Evolutionary conservation across 2,797 vertebrate species (phyloP), one percentile per base, ranked within the genome.

Genomic region (Tapera naevia): DNA sequence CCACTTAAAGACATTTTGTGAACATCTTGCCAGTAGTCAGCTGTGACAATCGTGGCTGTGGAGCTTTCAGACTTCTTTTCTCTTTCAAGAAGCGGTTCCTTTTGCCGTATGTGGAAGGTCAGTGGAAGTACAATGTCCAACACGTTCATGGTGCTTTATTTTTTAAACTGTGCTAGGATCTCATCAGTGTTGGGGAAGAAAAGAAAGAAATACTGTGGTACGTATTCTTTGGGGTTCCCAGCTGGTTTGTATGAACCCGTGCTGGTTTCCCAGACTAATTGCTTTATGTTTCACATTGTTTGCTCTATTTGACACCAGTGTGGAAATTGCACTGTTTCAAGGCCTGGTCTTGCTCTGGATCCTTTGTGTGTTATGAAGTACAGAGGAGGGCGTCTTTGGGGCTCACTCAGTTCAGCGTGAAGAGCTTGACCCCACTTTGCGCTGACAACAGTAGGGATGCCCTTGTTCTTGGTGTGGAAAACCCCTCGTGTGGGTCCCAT

Each of bases 31-130:
- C 95, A 82, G 94, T 74, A 96, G 75, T 93, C 94, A 93, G 95
- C 95, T 95, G 80, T 96, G 97, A 97, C 96, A 97, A 89, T 97
- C 90, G 86, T 96, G 94, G 94, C 84, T 94, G 76, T 89, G 96
- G 88, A 97, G 91, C 84, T 90, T 96, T 96, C 90, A 92, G 64
- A 91, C 85, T 79, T 91, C 43, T 89, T 93, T 91, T 75, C 50
- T 92, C 76, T 96, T 93, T 90, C 62, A 95, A 97, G 97, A 94
- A 94, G 78, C 33, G 41, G 61, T 79, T 91, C 75, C 46, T 46
- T 86, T 93, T 83, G 74, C 80, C 89, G 61, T 60, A 53, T 0
- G 2, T 76, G 84, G 91, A 97, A 98, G 98, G 98, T 98, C 95
- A 97, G 97, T 94, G 88, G 54, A 88, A 85, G 18, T 71, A 62